phyloP scores from a whole-genome alignment of 2,797 vertebrate genomes.

The Melanitta fusca region DNA sequence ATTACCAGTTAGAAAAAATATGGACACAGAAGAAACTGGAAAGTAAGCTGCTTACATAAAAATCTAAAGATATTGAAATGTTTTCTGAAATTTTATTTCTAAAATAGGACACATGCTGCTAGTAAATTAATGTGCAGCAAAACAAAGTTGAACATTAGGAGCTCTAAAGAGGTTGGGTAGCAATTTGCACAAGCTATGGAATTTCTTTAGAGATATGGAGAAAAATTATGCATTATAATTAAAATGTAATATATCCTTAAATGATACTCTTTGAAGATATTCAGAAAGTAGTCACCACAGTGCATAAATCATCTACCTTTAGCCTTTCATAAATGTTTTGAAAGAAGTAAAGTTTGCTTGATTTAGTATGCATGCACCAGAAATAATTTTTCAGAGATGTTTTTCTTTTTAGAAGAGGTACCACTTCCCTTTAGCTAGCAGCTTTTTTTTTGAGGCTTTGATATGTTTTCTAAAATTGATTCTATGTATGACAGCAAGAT shows the following conservation, averaged over 20 bases:
- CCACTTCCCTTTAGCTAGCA: background rate
- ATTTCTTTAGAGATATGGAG: background rate
- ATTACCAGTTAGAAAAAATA: background rate
- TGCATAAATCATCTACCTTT: background rate
- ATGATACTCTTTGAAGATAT: background rate
- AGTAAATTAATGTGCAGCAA: background rate
- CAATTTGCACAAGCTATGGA: background rate
- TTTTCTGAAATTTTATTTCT: background rate
- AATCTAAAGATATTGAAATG: background rate
- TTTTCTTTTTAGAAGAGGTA: constrained; percentile 2
- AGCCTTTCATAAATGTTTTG: background rate
- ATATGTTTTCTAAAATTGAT: background rate
- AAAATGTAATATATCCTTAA: background rate
- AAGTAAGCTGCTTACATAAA: background rate
- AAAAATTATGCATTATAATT: background rate
- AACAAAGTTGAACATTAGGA: background rate
- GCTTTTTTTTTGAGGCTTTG: background rate
- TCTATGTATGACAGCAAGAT: background rate
- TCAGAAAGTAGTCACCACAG: background rate
- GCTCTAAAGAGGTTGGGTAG: background rate
- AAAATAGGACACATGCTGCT: background rate
- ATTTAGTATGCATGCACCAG: background rate
- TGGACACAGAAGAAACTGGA: background rate
- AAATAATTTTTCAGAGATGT: constrained; percentile 9
- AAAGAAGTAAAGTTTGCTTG: background rate